Conservation (phyloP, 2,888 invertebrate species). For the Cephalotes varians region DNA sequence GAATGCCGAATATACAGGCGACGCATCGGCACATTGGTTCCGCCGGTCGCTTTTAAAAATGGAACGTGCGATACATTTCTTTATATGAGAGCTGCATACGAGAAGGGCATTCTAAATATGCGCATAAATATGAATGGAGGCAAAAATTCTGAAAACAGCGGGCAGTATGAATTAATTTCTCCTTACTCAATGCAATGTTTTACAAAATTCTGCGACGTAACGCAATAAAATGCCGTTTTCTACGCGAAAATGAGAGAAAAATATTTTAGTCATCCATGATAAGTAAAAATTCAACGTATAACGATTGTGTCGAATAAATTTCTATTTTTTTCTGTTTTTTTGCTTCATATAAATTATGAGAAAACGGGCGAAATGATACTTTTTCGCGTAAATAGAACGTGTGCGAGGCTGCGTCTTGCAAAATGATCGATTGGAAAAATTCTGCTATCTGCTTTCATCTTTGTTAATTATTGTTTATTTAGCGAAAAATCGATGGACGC, state of each 20-base stretch:
- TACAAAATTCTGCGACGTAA: conserved; percentile 34
- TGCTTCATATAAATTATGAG: neutral
- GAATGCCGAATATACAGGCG: conserved; percentile 25
- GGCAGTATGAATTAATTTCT: conserved; percentile 47
- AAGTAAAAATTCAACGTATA: neutral
- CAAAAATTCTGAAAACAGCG: conserved; percentile 44
- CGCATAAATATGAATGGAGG: conserved; percentile 46
- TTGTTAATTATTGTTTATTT: conserved; percentile 6
- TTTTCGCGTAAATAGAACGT: neutral
- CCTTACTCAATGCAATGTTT: conserved; percentile 43
- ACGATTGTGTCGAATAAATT: neutral
- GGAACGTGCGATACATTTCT: conserved; percentile 43
- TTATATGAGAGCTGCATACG: conserved; percentile 38
- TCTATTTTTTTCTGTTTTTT: neutral
- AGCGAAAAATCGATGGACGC: neutral
- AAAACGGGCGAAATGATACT: neutral
- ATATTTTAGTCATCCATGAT: conserved; percentile 6
- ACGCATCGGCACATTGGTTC: conserved; percentile 36
- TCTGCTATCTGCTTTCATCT: neutral
- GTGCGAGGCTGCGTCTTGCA: neutral
- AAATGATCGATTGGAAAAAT: conserved; percentile 20
- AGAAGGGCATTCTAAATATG: conserved; percentile 50
- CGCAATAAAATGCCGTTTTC: conserved; percentile 18
- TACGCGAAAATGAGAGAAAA: neutral
- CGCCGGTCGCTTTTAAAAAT: conserved; percentile 42